These are phyloP conservation scores for Cheilosia grossa DNA, from an alignment of 2,888 invertebrate genomes.

Conservation along the genomic window DNA sequence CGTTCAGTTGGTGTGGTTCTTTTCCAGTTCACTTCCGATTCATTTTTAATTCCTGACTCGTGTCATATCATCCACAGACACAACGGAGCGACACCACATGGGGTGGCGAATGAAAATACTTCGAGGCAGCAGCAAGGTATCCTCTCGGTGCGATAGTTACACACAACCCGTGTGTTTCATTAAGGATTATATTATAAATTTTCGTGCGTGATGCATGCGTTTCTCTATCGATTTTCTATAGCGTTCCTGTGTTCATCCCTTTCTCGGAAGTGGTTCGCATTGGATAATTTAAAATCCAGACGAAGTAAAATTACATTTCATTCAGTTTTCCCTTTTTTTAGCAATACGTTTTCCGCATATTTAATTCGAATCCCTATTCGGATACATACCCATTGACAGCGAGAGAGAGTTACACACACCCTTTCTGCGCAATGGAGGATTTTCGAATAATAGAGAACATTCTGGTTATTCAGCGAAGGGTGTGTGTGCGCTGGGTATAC, in stretches of 20 bases:
- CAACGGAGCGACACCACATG: neutral
- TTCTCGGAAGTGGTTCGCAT: slow-evolving; percentile 4
- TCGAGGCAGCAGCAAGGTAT: slow-evolving; percentile 16
- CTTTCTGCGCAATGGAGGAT: slow-evolving; percentile 19
- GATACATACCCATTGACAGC: neutral
- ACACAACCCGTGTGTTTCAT: slow-evolving; percentile 50
- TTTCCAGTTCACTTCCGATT: slow-evolving; percentile 69
- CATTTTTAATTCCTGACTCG: slow-evolving; percentile 70
- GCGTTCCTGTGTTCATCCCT: neutral
- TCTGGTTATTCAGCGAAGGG: slow-evolving; percentile 27
- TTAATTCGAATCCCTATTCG: slow-evolving; percentile 32
- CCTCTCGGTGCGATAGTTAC: slow-evolving; percentile 3
- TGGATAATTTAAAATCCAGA: slow-evolving; percentile 60
- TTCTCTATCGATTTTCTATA: neutral
- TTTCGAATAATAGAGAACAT: slow-evolving; percentile 61
- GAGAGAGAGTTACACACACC: slow-evolving; percentile 4
- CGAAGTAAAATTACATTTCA: slow-evolving; percentile 64
- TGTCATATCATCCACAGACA: slow-evolving; percentile 31
- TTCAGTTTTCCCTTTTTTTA: slow-evolving; percentile 36
- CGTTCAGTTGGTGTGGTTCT: slow-evolving; percentile 55
- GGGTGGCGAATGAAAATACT: slow-evolving; percentile 27
- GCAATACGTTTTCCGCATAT: slow-evolving; percentile 25
- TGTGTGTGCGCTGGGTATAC: slow-evolving; percentile 6
- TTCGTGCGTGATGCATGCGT: slow-evolving; percentile 42
- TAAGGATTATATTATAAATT: slow-evolving; percentile 51